A percentile compares a stretch with the other conserved stretches of the same genome.
Evolutionary conservation across 2,797 vertebrate species (phyloP).

Genomic region (Lepilemur septentrionalis): DNA sequence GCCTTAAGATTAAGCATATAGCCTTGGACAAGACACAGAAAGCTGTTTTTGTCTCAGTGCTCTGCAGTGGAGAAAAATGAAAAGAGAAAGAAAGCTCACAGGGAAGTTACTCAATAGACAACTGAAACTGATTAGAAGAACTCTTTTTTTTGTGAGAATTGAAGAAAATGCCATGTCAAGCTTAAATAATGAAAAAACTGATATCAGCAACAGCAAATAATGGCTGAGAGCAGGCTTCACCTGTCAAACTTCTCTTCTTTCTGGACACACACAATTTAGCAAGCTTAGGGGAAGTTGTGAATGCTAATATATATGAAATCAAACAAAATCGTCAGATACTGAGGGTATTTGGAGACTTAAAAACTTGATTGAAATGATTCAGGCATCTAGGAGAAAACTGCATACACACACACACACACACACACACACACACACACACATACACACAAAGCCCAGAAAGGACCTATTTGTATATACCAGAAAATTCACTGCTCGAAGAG

Average conservation of each 20-base stretch:
- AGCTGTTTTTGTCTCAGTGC: background rate
- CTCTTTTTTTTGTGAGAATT: background rate
- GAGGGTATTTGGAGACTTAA: background rate
- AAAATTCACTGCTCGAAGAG: background rate
- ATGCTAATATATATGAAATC: background rate
- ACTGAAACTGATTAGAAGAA: conserved; percentile 39
- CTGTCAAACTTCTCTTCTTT: background rate
- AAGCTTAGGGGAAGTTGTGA: background rate
- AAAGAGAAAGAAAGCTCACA: background rate
- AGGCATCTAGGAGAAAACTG: background rate
- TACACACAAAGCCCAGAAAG: background rate
- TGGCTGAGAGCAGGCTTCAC: background rate
- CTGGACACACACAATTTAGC: background rate
- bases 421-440: no score
- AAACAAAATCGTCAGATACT: background rate
- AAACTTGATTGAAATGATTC: conserved; percentile 16
- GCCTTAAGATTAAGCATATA: background rate
- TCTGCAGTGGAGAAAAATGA: background rate
- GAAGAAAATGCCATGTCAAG: background rate
- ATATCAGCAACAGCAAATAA: background rate
- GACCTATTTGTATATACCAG: background rate
- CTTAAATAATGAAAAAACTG: background rate
- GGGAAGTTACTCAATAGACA: background rate
- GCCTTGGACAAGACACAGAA: background rate
- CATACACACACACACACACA: background rate